phyloP scores from a whole-genome alignment of 2,888 invertebrate genomes.

The Caenorhabditis becei region DNA sequence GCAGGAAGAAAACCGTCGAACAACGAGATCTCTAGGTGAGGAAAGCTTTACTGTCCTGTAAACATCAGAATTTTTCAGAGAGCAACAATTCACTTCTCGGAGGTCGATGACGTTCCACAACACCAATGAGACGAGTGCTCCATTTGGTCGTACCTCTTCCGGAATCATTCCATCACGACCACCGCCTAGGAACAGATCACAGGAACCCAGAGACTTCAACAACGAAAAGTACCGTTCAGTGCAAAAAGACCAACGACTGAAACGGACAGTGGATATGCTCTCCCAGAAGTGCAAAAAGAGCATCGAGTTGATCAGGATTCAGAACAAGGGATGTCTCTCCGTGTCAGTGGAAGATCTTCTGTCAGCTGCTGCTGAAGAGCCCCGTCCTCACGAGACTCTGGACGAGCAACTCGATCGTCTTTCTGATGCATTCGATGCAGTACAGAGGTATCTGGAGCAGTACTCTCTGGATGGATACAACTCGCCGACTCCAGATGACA shows the following conservation, averaged over 20 bases:
- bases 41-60: background rate
- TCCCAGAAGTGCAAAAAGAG: slow-evolving; percentile 80
- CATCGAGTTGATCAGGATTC: slow-evolving; percentile 77
- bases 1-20: slow-evolving; percentile 72
- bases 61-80: slow-evolving; percentile 51
- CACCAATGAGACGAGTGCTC: slow-evolving; percentile 51
- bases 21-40: slow-evolving; percentile 57
- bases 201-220: slow-evolving; percentile 53
- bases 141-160: slow-evolving; percentile 34
- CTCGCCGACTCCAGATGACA: slow-evolving; percentile 61
- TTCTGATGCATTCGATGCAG: slow-evolving; percentile 74
- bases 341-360: slow-evolving; percentile 75
- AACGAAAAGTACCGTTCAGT: slow-evolving; percentile 46
- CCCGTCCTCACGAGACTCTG: slow-evolving; percentile 67
- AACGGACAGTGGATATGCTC: slow-evolving; percentile 76
- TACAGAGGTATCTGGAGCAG: slow-evolving; percentile 71
- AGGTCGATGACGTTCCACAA: slow-evolving; percentile 74
- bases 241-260: slow-evolving; percentile 45
- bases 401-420: slow-evolving; percentile 71
- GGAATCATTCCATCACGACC: slow-evolving; percentile 36
- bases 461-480: slow-evolving; percentile 72
- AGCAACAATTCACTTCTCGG: slow-evolving; percentile 55
- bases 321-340: slow-evolving; percentile 74
- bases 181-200: slow-evolving; percentile 54
- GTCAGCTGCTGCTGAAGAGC: slow-evolving; percentile 70